Conservation (phyloP, 2,888 invertebrate species). For the Malacosoma neustria region DNA sequence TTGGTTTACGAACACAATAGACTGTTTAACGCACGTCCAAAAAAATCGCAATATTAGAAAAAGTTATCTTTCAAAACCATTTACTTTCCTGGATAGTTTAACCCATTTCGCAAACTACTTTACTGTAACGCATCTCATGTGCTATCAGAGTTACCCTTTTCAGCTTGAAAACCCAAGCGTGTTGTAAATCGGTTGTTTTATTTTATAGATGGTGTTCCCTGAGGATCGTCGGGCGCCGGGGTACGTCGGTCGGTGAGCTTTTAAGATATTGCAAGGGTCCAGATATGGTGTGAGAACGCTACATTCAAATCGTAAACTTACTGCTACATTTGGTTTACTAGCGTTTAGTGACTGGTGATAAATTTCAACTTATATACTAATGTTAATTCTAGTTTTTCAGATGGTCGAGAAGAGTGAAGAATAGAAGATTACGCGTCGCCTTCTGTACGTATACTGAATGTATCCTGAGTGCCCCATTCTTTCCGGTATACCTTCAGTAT, state of each 20-base stretch:
- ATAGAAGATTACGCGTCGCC: conserved; percentile 79
- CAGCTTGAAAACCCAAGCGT: conserved; percentile 55
- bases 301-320: conserved; percentile 33
- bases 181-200: conserved; percentile 71
- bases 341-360: conserved; percentile 5
- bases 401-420: conserved; percentile 24
- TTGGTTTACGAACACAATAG: conserved; percentile 58
- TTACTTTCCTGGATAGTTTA: conserved; percentile 38
- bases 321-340: conserved; percentile 8
- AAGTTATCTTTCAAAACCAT: conserved; percentile 29
- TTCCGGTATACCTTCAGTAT: conserved; percentile 99
- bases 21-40: conserved; percentile 29
- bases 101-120: conserved; percentile 28
- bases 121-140: conserved; percentile 45
- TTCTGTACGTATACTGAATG: conserved; percentile 99
- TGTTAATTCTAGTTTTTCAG: conserved; percentile 25
- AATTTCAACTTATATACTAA: conserved; percentile 11
- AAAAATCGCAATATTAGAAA: conserved; percentile 23
- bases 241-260: conserved; percentile 48
- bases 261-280: conserved; percentile 53
- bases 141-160: conserved; percentile 61
- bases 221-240: conserved; percentile 35
- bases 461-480: conserved; percentile 97
- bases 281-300: conserved; percentile 38
- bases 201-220: conserved; percentile 67